A percentile compares a stretch with the other conserved stretches of the same genome.
Conservation (phyloP, 2,797 vertebrate genomes). For the Tenualosa ilisha region DNA sequence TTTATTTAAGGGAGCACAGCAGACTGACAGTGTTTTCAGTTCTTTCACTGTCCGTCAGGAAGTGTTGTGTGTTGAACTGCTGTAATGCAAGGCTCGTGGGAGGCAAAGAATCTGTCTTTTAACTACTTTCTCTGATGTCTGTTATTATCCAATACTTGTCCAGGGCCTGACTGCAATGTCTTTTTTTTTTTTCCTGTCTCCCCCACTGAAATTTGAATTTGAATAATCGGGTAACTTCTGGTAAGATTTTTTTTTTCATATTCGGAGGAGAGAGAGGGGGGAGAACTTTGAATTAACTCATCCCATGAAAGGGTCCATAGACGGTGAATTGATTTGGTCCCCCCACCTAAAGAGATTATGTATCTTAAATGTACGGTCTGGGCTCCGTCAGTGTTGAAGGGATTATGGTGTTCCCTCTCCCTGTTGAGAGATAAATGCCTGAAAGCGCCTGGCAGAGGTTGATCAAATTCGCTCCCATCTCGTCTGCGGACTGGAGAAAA, state of each 20-base stretch:
- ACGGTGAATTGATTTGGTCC: slow-evolving; percentile 38
- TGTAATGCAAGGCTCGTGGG: slow-evolving; percentile 10
- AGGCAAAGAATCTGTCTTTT: slow-evolving; percentile 17
- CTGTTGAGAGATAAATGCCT: slow-evolving; percentile 37
- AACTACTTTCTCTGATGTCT: slow-evolving; percentile 20
- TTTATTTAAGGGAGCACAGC: background rate
- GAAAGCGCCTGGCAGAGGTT: slow-evolving; percentile 31
- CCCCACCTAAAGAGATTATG: slow-evolving; percentile 45
- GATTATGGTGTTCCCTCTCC: slow-evolving; percentile 40
- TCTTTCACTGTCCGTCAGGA: background rate
- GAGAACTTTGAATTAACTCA: slow-evolving; percentile 40
- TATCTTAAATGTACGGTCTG: slow-evolving; percentile 38
- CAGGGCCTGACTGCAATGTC: slow-evolving; percentile 21
- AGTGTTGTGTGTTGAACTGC: background rate
- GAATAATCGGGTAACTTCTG: slow-evolving; percentile 40
- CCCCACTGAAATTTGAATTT: slow-evolving; percentile 30
- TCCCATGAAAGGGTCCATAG: slow-evolving; percentile 32
- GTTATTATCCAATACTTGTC: slow-evolving; percentile 14
- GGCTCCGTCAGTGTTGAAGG: slow-evolving; percentile 31
- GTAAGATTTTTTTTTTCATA: slow-evolving; percentile 17
- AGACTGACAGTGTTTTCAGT: background rate
- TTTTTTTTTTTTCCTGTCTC: background rate
- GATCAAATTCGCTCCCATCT: slow-evolving; percentile 33
- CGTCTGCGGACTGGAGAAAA: background rate
- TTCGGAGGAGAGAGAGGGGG: background rate